Evolutionary conservation across 2,888 invertebrate species (phyloP).

Genomic region (Amaurobius ferox): DNA sequence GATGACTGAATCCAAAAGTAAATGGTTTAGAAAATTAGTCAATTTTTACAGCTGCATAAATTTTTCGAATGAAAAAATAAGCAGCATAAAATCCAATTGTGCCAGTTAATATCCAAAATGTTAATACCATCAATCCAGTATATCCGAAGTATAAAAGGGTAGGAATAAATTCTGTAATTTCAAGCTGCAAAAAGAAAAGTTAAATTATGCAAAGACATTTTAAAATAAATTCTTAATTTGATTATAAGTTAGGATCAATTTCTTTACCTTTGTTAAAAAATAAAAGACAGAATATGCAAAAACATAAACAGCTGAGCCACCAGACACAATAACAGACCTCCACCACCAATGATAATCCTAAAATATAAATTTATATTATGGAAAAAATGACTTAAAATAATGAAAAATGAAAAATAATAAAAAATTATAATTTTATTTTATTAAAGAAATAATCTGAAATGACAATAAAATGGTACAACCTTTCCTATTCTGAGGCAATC

Average conservation of each 20-base stretch:
- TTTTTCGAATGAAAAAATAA: conserved; percentile 98
- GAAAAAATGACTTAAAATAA: no score
- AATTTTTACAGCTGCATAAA: conserved; percentile 98
- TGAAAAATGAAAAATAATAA: no score
- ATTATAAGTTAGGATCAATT: no score
- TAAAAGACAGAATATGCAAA: conserved; percentile 99
- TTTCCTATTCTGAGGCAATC: no score
- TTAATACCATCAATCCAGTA: conserved; percentile 97
- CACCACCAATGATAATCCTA: conserved; percentile 99
- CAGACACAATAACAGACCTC: conserved; percentile 96
- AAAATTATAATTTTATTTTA: no score
- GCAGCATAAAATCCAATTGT: conserved; percentile 98
- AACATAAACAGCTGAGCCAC: conserved; percentile 97
- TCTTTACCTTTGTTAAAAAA: conserved; percentile 88
- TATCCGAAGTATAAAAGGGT: conserved; percentile 99
- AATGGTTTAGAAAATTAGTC: conserved; percentile 81
- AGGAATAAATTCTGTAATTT: conserved; percentile 95
- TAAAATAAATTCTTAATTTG: no score
- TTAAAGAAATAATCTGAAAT: no score
- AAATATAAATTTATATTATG: no score
- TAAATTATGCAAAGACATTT: conserved; percentile 8
- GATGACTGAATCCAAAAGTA: not conserved
- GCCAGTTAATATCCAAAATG: conserved; percentile 97
- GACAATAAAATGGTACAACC: no score
- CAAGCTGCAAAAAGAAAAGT: conserved; percentile 80